Evolutionary conservation across 92 coral and sea anemone genomes (phyloP), one percentile per base, ranked within the genome.

Genomic region (Heliopora coerulea): DNA sequence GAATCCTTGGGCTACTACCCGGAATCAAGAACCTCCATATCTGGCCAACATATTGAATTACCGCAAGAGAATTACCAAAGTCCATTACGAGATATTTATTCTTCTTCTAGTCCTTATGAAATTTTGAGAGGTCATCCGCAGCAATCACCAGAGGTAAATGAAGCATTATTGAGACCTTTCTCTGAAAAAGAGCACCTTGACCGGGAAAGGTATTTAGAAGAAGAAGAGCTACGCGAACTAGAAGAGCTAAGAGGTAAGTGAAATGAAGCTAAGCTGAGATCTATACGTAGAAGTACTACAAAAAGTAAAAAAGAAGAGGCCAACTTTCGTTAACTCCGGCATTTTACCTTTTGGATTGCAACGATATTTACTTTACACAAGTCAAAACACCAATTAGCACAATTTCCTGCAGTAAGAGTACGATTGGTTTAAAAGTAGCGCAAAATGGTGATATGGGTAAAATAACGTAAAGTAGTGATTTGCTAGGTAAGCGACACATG

Each of bases 211-310:
- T 39, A 52, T 3, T n/a, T 70, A 14, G 77, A 70, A 21, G 18
- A 49, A 31, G 77, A 50, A 18, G 32, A 54, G 27, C 24, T 70
- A 32, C 5, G 41, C 32, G 77, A 70, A 39, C 63, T 70, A 8
- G 77, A 52, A 34, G 63, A 52, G 31, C 41, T 70, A 14, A 70
- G 77, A 70, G 77, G 77, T 70, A 33, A 31, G 44, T 3, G n/a
- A 46, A 46, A 46, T 46, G 10, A 15, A 46, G 15, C 7, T 8
- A 46, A 15, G 12, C 42, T 4, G 12, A 37, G 42, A 37, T 4
- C 42, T 4, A 37, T 5, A 12, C 12, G 6, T 5, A 37, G 42
- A 37, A 37, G 42, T 4, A 37, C 12, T 4, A 37, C 5, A 37
- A n/a, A n/a, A n/a, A n/a, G n/a, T n/a, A n/a, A n/a, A n/a, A n/a